Base-by-base conservation (phyloP, 2,113 vertebrate genomes). In the Perca flavescens region DNA sequence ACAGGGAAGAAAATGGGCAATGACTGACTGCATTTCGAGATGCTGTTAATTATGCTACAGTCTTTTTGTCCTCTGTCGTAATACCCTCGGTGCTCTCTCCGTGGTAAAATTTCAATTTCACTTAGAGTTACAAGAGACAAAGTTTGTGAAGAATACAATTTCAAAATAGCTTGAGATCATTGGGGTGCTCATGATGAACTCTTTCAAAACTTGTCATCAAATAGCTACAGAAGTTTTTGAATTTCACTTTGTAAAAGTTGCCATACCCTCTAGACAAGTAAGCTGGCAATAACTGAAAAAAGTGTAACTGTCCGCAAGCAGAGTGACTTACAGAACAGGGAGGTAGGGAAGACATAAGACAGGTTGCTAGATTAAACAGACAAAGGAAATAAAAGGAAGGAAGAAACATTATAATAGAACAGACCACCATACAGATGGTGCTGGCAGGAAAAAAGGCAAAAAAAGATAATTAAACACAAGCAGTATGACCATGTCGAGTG, bases 1-100 rank as follows among this genome's bases (percentile, higher is more conserved):
- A 86, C 81, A 77, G 75, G 54, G 52, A 80, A 31, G 64, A 57
- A 85, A 75, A 82, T 80, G 72, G 80, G 63, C 84, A 79, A 76
- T 86, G 22, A 31, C 31, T 0, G 1, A 50, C 28, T 71, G 19
- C 43, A 25, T 60, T 61, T 66, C 54, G 9, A 56, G 13, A 79
- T 52, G 52, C 6, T 12, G 19, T 62, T 73, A 21, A 60, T 56
- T 56, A 36, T 16, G 2, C 67, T 17, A 46, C 53, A 25, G 54
- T 46, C 22, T 53, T 64, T 63, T 80, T 58, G 71, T 70, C 71
- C 21, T 80, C 64, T 54, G 52, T 71, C 53, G 31, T 49, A 65
- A 36, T 58, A 31, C 34, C 57, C 75, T 47, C 0, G 11, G 46
- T 40, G 19, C 25, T 62, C 65, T 49, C 57, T 61, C 3, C 9